phyloP scores from a whole-genome alignment of 2,113 vertebrate genomes.

The Romanogobio albipinnatus region DNA sequence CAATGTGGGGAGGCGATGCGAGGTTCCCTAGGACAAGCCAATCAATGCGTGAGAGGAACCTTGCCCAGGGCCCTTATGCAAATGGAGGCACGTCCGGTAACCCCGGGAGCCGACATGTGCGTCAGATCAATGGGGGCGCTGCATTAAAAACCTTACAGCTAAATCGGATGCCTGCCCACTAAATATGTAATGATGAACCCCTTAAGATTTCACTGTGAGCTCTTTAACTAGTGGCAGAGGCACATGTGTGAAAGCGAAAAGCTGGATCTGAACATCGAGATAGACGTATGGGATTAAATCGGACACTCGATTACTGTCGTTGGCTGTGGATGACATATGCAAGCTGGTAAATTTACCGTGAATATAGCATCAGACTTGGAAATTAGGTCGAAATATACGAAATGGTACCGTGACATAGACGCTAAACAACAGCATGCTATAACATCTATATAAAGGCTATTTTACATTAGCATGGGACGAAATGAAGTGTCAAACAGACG shows the following conservation, averaged over 20 bases:
- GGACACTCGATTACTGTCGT: neutral
- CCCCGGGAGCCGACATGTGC: slow-evolving; percentile 93
- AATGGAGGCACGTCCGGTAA: slow-evolving; percentile 96
- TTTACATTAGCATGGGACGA: slow-evolving; percentile 27
- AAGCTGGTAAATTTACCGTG: neutral
- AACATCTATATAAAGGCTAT: slow-evolving; percentile 33
- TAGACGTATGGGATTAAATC: neutral
- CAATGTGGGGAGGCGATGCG: slow-evolving; percentile 90
- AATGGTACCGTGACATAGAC: neutral
- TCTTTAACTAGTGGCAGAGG: slow-evolving; percentile 78
- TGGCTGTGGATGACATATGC: neutral
- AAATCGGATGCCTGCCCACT: slow-evolving; percentile 89
- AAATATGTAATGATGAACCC: slow-evolving; percentile 98
- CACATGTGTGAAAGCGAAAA: neutral
- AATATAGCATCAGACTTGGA: slow-evolving; percentile 4
- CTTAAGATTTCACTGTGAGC: slow-evolving; percentile 79
- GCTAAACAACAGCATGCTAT: slow-evolving; percentile 5
- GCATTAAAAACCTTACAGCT: slow-evolving; percentile 92
- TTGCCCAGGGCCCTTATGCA: slow-evolving; percentile 99
- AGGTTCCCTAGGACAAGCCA: slow-evolving; percentile 97
- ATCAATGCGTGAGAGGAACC: slow-evolving; percentile 99
- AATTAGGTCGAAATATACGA: slow-evolving; percentile 1
- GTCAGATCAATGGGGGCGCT: slow-evolving; percentile 94
- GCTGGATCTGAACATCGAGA: slow-evolving; percentile 1
- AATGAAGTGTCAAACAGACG: slow-evolving; percentile 43